Base-by-base conservation (phyloP, 2,113 vertebrate species). In the Calidris pugnax region DNA sequence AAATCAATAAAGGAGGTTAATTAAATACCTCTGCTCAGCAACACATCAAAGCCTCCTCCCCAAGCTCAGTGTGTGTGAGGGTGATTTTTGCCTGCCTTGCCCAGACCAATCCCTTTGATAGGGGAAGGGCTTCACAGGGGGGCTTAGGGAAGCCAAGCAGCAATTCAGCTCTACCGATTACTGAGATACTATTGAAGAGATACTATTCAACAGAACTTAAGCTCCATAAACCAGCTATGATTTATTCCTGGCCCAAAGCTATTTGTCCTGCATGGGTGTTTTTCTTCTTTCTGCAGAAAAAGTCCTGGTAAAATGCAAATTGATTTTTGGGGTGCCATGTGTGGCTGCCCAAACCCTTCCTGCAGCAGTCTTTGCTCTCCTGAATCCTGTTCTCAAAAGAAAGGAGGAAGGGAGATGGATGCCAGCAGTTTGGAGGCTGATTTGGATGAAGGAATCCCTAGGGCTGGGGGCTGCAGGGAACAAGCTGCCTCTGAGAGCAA, bases 61-160 rank as follows among this genome's bases (percentile, higher is more conserved):
- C 51, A 8, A 51, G 32, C 64, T 19, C 59, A 13, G 71, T 0
- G 0, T 28, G n/a, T 9, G 32, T 20, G n/a, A 0, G 0, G 28
- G 13, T 12, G 41, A n/a, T 47, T 64, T 37, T 10, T 74, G 67
- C 50, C 48, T 39, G 56, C 75, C 51, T 56, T 41, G 81, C 45
- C 53, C 69, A 35, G 30, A n/a, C 20, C 53, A 23, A 3, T 3
- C 35, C 48, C 72, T 90, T 28, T 13, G 21, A 39, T 23, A 51
- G 0, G 16, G 74, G 35, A 45, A 66, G 13, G 77, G 64, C 71
- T 69, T 51, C 18, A 21, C 60, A 20, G 71, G 27, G 76, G 28
- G 3, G 22, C 39, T 53, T 32, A 62, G 72, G 37, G 51, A 37
- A 66, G 33, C 53, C 48, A 32, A 22, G 66, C 22, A 92, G 37